Evolutionary conservation across 2,113 vertebrate genomes (phyloP).

Genomic region (Paradoxurus hermaphroditus): DNA sequence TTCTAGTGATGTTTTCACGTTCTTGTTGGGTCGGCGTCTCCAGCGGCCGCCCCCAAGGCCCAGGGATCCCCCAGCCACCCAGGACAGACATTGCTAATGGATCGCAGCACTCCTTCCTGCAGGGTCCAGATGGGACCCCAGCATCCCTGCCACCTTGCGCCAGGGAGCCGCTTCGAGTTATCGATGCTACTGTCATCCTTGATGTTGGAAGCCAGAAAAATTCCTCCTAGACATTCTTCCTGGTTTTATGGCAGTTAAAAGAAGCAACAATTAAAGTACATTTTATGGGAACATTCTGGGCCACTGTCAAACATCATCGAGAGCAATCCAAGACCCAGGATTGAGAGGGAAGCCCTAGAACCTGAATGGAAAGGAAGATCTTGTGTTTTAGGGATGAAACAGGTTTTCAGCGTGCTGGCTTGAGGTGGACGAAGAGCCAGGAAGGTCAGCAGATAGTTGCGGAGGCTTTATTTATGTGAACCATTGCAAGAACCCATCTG

Average conservation of each 20-base stretch:
- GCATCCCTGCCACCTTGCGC: not conserved
- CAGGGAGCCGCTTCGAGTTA: not conserved
- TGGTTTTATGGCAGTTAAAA: not conserved
- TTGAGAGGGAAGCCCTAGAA: not conserved
- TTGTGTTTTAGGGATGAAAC: not conserved
- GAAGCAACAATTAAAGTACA: not conserved
- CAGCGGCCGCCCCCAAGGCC: not conserved
- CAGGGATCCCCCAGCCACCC: not conserved
- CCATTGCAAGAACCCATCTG: accelerated
- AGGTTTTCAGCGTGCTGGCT: too few species aligned
- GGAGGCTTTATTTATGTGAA: not conserved
- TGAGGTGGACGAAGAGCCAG: not conserved
- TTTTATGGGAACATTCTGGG: not conserved
- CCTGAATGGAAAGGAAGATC: not conserved
- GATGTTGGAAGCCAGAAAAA: not conserved
- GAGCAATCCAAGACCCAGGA: not conserved
- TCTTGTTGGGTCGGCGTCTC: not conserved
- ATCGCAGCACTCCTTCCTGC: not conserved
- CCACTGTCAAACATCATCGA: not conserved
- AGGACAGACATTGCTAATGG: not conserved
- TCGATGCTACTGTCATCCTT: not conserved
- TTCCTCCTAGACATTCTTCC: not conserved
- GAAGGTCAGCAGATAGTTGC: not conserved
- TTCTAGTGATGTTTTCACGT: not conserved
- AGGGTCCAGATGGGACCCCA: not conserved